Conservation (phyloP, 2,797 vertebrate species). For the Microctenopoma stevenorrisi region DNA sequence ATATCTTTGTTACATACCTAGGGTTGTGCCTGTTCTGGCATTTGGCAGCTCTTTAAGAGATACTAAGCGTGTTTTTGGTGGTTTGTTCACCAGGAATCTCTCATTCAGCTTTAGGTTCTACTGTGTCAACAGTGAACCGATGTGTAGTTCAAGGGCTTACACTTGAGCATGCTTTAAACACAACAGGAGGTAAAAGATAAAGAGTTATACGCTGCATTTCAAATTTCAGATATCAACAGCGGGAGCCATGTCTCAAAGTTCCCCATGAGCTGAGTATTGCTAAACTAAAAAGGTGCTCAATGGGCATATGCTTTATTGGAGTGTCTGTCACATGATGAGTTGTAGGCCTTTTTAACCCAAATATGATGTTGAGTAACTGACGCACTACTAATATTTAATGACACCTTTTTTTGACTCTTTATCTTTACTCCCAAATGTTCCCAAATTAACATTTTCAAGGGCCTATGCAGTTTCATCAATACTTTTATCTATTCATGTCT, state of each 20-base stretch:
- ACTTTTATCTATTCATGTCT: background rate
- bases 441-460: too few species aligned
- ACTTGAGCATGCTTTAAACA: constrained; percentile 47
- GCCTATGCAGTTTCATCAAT: background rate
- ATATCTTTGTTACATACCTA: constrained; percentile 23
- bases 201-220: constrained; percentile 44
- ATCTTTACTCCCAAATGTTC: too few species aligned
- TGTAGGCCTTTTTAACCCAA: constrained; percentile 29
- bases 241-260: constrained; percentile 37
- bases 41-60: constrained; percentile 45
- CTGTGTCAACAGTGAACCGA: constrained; percentile 40
- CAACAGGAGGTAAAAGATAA: constrained; percentile 53
- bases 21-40: constrained; percentile 25
- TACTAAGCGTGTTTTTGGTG: constrained; percentile 27
- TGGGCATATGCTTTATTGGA: constrained; percentile 39
- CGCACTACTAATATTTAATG: constrained; percentile 17
- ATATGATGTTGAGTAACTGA: constrained; percentile 27
- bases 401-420: background rate
- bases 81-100: constrained; percentile 37
- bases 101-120: constrained; percentile 23
- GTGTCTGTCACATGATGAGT: constrained; percentile 38
- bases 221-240: constrained; percentile 49
- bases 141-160: constrained; percentile 46
- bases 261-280: constrained; percentile 21
- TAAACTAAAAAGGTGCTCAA: constrained; percentile 50